phyloP scores from a whole-genome alignment of 2,888 invertebrate genomes.

The Drosophila koepferae region DNA sequence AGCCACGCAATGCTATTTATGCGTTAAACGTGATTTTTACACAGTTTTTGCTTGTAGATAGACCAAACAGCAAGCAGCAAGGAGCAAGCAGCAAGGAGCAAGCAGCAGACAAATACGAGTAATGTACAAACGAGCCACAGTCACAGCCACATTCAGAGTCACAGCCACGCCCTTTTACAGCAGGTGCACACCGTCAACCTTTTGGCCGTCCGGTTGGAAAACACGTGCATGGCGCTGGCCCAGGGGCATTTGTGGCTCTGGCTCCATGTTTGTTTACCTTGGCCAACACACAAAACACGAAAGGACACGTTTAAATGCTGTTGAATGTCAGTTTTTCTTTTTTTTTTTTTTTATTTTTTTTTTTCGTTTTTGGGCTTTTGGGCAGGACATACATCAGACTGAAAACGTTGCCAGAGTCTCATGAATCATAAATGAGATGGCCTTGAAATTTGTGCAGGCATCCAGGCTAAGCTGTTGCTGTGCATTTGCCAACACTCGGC shows the following conservation, averaged over 20 bases:
- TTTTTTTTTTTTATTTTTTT: too few relatives aligned
- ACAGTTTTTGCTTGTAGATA: constrained; percentile 41
- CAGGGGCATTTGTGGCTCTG: constrained; percentile 32
- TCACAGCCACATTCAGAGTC: background rate
- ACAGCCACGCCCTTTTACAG: background rate
- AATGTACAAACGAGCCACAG: constrained; percentile 12
- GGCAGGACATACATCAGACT: constrained; percentile 34
- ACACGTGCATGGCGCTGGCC: constrained; percentile 47
- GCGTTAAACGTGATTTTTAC: constrained; percentile 69
- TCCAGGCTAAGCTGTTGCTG: background rate
- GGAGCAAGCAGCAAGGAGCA: constrained; percentile 16
- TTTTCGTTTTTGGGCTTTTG: constrained; percentile 1
- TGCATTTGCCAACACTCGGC: too few relatives aligned
- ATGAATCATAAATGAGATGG: constrained; percentile 41
- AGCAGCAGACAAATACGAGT: constrained; percentile 16
- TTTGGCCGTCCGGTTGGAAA: constrained; percentile 6
- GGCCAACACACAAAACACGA: constrained; percentile 53
- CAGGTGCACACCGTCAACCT: background rate
- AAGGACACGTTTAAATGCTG: constrained; percentile 65
- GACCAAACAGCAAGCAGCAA: constrained; percentile 14
- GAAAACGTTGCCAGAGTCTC: constrained; percentile 18
- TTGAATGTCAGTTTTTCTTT: constrained; percentile 27
- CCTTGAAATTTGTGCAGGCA: constrained; percentile 11
- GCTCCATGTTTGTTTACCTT: constrained; percentile 57
- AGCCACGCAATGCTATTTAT: constrained; percentile 52